A percentile compares a stretch with the other conserved stretches of the same genome.
These are phyloP conservation scores for Hiodon tergisus DNA, from an alignment of 2,113 vertebrate species.

Conservation along the genomic window DNA sequence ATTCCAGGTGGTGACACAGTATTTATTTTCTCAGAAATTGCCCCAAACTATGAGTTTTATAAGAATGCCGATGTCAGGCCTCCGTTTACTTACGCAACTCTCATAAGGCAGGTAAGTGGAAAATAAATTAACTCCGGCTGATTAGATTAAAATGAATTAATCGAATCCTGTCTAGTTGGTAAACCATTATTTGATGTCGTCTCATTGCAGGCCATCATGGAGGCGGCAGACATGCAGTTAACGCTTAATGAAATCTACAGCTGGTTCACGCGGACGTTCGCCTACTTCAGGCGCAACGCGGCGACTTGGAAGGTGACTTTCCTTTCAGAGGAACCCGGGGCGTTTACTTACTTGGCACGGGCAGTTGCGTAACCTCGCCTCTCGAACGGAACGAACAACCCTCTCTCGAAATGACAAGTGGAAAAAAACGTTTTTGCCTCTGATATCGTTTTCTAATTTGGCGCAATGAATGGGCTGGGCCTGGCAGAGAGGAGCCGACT, in stretches of 20 bases:
- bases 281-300: constrained; percentile 98
- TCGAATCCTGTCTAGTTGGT: constrained; percentile 73
- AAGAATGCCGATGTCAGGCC: constrained; percentile 99
- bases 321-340: constrained; percentile 55
- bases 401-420: constrained; percentile 96
- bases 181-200: constrained; percentile 86
- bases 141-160: constrained; percentile 91
- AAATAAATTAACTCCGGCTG: constrained; percentile 82
- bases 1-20: constrained; percentile 66
- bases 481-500: constrained; percentile 91
- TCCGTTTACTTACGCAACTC: constrained; percentile 99
- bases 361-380: constrained; percentile 79
- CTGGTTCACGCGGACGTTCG: constrained; percentile 99
- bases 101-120: constrained; percentile 99
- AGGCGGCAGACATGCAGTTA: constrained; percentile 98
- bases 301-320: constrained; percentile 98
- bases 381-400: constrained; percentile 80
- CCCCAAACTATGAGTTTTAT: constrained; percentile 99
- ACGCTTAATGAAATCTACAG: constrained; percentile 99
- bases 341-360: constrained; percentile 86
- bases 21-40: constrained; percentile 88
- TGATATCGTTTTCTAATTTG: constrained; percentile 99
- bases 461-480: constrained; percentile 97
- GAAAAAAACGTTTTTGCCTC: constrained; percentile 92
- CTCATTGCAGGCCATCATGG: constrained; percentile 98